Percentiles rank a stretch among this genome's conserved stretches.
These are phyloP conservation scores for Ophion obscuratus DNA, from an alignment of 2,888 invertebrate species.

Conservation along the genomic window DNA sequence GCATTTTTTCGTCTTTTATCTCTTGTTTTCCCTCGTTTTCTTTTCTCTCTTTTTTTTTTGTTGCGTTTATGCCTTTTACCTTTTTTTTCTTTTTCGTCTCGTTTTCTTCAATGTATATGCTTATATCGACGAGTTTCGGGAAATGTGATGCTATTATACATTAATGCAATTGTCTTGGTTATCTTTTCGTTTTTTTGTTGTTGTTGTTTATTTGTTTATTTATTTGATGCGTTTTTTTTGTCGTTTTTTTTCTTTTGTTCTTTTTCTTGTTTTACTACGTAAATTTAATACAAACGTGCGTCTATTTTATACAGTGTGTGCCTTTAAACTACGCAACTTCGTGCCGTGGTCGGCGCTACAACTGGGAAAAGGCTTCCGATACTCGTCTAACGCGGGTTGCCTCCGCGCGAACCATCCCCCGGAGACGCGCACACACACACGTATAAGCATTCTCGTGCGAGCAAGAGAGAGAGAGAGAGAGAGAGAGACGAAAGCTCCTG, in stretches of 20 bases:
- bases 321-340: constrained; percentile 82
- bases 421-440: neutral
- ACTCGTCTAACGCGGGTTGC: constrained; percentile 71
- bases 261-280: constrained; percentile 67
- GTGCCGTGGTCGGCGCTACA: constrained; percentile 83
- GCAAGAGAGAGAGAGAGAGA: constrained; percentile 40
- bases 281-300: constrained; percentile 79
- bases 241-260: constrained; percentile 39
- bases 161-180: constrained; percentile 60
- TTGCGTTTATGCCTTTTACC: constrained; percentile 28
- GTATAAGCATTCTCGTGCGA: neutral
- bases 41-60: constrained; percentile 37
- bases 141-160: constrained; percentile 46
- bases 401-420: constrained; percentile 63
- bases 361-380: constrained; percentile 77
- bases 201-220: constrained; percentile 46
- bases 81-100: constrained; percentile 28
- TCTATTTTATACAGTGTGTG: constrained; percentile 82
- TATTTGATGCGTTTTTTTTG: constrained; percentile 38
- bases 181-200: constrained; percentile 29
- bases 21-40: constrained; percentile 8
- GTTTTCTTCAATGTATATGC: constrained; percentile 33
- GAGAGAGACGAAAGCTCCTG: constrained; percentile 56
- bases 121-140: constrained; percentile 30
- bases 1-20: constrained; percentile 69